Base-by-base conservation (phyloP, 2,113 vertebrate species). In the Labrus mixtus region DNA sequence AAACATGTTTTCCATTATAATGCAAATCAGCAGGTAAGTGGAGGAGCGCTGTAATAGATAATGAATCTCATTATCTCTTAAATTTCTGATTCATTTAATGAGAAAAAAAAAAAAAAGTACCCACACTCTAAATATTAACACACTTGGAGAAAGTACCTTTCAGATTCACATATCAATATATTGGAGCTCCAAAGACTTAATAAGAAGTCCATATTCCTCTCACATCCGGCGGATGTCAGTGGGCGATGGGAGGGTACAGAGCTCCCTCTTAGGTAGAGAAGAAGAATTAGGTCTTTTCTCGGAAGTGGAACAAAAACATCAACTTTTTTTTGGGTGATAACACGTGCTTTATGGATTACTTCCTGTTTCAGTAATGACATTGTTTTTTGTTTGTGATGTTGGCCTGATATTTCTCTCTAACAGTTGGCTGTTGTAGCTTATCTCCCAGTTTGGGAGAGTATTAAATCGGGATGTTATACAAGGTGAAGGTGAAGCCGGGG, bases 371-470 rank as follows among this genome's bases (percentile, higher is more conserved):
- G 50, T 71, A 53, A 78, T 81, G 56, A 70, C 15, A 62, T 29
- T 46, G 70, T 59, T 51, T 48, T 81, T 60, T 67, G 48, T 64
- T 9, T 78, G 45, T 36, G 20, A 36, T 37, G 58, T 65, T 29
- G 58, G 19, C 73, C 23, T 62, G 48, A 53, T 65, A 41, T 61
- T 75, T 55, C 48, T 55, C 48, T 54, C 77, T 55, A 73, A 79
- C 84, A 84, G 81, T 81, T 86, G 87, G 84, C 83, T 66, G 67
- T 67, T 53, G 73, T 87, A 81, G 81, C 82, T 85, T 84, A 84
- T 87, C 84, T 78, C 78, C 70, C 17, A 6, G 9, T 84, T 56
- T 37, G 37, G 37, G 58, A 78, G 72, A 87, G 70, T 62, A 87
- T 90, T 86, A 79, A 87, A 76, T 67, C 79, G 71, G 54, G 55